Base-by-base conservation (phyloP, 2,888 invertebrate species). In the Sinopyrophorus schimmeli region DNA sequence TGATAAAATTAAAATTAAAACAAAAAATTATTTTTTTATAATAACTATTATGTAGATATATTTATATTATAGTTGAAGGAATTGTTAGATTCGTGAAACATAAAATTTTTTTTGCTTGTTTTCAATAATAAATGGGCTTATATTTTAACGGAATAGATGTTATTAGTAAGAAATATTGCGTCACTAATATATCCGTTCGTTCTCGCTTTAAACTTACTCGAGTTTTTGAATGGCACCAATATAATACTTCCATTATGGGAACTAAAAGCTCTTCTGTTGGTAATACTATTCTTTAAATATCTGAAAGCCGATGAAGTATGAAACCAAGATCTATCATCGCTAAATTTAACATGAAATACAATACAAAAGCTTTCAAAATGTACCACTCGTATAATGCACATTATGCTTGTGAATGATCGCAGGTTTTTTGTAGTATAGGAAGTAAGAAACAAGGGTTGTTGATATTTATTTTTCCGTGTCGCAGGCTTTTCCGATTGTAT, bases 221-320 rank as follows among this genome's bases (percentile, higher is more conserved):
- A 28, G 27, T 41, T 31, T 41, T 23, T 41, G 30, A 41, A 41
- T 24, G 31, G 30, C 23, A 16, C 23, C 41, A 24, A 41, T 30
- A 21, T 16, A 17, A 32, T 15, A 18, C 30, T 32, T 40, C 31
- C 16, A 41, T 41, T 41, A 41, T 41, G 12, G 10, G 16, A 15
- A 24, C 16, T 23, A 41, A 31, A 32, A 41, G 15, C 23, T 15
- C n/a, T 24, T 31, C 16, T 27, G 7, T 16, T 31, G 11, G 16
- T 32, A 23, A 12, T 40, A n/a, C n/a, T n/a, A 18, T 10, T 9
- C 40, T 11, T 40, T 9, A 40, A 30, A 23, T 17, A 41, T 41
- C 21, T 41, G 6, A 24, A 31, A 31, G 30, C 24, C 11, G 30
- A 41, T 39, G 27, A 39, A 39, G 20, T 18, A 28, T 18, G 15